Evolutionary conservation across 2,797 vertebrate genomes (phyloP).

Genomic region (Takifugu ocellatus): DNA sequence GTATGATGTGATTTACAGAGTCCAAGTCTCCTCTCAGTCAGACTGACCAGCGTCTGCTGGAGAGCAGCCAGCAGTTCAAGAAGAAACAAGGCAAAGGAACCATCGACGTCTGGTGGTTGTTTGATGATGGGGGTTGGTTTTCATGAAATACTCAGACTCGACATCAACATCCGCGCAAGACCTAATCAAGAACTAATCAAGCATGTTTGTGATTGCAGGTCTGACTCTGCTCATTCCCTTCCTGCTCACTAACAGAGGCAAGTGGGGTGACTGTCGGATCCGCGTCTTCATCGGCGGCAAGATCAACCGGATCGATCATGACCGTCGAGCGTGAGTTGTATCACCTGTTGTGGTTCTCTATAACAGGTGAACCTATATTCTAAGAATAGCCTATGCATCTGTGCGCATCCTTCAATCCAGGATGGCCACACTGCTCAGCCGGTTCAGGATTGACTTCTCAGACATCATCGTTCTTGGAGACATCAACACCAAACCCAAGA

Average conservation of each 20-base stretch:
- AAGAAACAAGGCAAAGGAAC: conserved; percentile 96
- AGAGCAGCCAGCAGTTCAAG: conserved; percentile 90
- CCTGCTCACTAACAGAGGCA: conserved; percentile 92
- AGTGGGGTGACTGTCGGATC: conserved; percentile 95
- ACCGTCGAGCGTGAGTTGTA: conserved; percentile 90
- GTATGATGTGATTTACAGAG: conserved; percentile 61
- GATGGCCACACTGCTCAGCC: conserved; percentile 96
- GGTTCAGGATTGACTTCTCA: conserved; percentile 96
- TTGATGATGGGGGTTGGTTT: conserved; percentile 91
- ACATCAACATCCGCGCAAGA: neutral
- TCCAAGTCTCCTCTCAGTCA: conserved; percentile 82
- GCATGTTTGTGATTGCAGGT: conserved; percentile 67
- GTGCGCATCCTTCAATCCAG: conserved; percentile 53
- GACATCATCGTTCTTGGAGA: conserved; percentile 96
- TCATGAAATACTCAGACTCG: neutral
- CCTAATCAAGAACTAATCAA: no score
- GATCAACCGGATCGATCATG: conserved; percentile 97
- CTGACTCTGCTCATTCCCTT: conserved; percentile 94
- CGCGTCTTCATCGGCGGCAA: conserved; percentile 98
- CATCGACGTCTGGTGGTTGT: conserved; percentile 98
- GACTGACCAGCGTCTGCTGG: conserved; percentile 87
- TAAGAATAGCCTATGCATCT: neutral
- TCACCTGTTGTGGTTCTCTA: neutral
- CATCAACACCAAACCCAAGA: conserved; percentile 97
- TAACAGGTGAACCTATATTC: neutral